A percentile compares a stretch with the other conserved stretches of the same genome.
phyloP scores from a whole-genome alignment of 1,140 invertebrate species.

The Proales similis region DNA sequence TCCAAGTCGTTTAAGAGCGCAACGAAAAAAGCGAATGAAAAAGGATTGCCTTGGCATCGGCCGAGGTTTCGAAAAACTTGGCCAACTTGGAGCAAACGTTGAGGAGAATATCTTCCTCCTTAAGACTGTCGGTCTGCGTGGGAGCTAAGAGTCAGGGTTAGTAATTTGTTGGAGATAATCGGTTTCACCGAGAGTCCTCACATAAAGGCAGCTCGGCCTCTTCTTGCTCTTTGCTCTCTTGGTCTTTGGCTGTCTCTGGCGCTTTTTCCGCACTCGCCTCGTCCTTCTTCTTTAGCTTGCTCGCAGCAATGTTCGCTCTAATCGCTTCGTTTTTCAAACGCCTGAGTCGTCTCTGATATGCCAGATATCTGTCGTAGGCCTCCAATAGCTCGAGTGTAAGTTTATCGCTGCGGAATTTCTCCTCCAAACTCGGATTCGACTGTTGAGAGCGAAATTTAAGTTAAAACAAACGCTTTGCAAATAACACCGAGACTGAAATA shows the following conservation, averaged over 20 bases:
- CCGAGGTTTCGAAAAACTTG: no score
- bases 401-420: constrained; percentile 5
- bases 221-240: background rate
- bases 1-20: background rate
- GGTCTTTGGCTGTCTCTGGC: constrained; percentile 8
- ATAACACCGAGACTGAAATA: background rate
- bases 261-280: constrained; percentile 3
- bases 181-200: no score
- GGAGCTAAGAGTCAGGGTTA: constrained; percentile 18
- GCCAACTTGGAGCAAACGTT: constrained; percentile 7
- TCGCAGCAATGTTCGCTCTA: constrained; percentile 1
- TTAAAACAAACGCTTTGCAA: background rate
- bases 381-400: constrained; percentile 2
- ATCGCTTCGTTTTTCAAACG: constrained; percentile 33
- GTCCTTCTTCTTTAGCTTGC: constrained; percentile 20
- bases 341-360: background rate
- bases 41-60: no score
- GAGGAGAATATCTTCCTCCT: constrained; percentile 27
- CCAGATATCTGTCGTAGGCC: constrained; percentile 8
- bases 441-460: background rate
- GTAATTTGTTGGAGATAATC: background rate
- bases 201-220: constrained; percentile 1
- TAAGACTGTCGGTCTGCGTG: background rate
- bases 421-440: background rate
- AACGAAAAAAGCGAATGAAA: no score